phyloP scores from a whole-genome alignment of 2,888 invertebrate genomes.

The Habrosyne pyritoides region DNA sequence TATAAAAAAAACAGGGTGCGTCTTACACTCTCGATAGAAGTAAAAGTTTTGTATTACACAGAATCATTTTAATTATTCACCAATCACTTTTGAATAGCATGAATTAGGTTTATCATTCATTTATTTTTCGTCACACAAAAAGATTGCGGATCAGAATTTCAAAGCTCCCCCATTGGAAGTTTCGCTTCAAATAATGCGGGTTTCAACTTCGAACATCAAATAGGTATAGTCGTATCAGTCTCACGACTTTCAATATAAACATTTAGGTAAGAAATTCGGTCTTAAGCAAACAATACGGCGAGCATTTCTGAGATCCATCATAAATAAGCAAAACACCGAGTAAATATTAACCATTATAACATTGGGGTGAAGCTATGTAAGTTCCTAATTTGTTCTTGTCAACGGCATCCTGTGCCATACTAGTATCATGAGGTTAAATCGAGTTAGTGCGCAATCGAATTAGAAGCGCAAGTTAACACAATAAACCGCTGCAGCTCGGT shows the following conservation, averaged over 20 bases:
- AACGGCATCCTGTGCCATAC: neutral
- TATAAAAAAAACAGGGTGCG: no score
- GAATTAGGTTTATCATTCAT: no score
- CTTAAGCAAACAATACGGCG: constrained; percentile 16
- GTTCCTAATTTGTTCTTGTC: neutral
- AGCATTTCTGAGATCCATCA: neutral
- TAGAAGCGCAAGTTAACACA: constrained; percentile 30
- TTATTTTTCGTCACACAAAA: no score
- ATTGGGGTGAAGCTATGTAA: neutral
- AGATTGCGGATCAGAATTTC: no score
- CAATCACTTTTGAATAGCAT: no score
- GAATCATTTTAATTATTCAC: no score
- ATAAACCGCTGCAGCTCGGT: constrained; percentile 29
- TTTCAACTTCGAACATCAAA: no score
- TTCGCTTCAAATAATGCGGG: no score
- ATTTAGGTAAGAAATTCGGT: constrained; percentile 17
- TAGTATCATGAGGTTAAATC: neutral
- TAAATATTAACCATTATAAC: neutral
- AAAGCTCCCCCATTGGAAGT: no score
- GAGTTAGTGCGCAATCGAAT: neutral
- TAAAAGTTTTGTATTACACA: no score
- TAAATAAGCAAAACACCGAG: neutral
- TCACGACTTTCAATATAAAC: constrained; percentile 12
- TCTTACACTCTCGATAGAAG: no score
- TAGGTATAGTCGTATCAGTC: neutral